A percentile compares a stretch with the other conserved stretches of the same genome.
phyloP scores from a whole-genome alignment of 92 coral and sea anemone species.

The Zoanthus sansibaricus region DNA sequence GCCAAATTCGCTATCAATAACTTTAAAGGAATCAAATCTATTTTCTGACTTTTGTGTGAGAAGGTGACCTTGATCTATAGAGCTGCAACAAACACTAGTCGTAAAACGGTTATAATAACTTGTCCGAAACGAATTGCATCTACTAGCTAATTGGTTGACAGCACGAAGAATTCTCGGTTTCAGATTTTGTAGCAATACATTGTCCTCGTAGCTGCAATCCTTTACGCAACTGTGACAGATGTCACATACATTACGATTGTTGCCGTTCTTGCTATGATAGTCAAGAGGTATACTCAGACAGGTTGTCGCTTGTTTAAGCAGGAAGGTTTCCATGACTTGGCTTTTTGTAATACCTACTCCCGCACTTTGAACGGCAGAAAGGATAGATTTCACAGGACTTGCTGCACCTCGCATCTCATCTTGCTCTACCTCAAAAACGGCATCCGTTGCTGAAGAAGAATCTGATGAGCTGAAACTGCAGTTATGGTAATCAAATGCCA shows the following conservation, averaged over 20 bases:
- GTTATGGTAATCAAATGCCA: constrained; percentile 77
- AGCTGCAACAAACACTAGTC: constrained; percentile 64
- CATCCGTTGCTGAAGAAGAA: background rate
- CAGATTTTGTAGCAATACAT: constrained; percentile 20
- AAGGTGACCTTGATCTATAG: background rate
- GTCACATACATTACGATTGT: constrained; percentile 64
- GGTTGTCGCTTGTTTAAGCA: constrained; percentile 4
- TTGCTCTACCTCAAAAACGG: background rate
- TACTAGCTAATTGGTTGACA: background rate
- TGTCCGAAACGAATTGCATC: constrained; percentile 55
- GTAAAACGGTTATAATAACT: constrained; percentile 37
- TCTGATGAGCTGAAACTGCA: constrained; percentile 65
- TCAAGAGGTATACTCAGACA: constrained; percentile 53
- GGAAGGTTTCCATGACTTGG: background rate
- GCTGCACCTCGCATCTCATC: constrained; percentile 1
- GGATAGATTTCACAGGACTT: background rate
- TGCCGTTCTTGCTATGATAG: constrained; percentile 17
- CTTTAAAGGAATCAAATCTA: constrained; percentile 17
- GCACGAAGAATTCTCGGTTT: constrained; percentile 28
- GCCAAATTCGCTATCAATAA: constrained; percentile 32
- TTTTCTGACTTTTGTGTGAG: constrained; percentile 15
- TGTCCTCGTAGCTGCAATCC: constrained; percentile 35
- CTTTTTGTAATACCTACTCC: background rate
- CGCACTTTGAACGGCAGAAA: constrained; percentile 7
- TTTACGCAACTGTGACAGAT: constrained; percentile 64